These are phyloP conservation scores for Paraescarpia echinospica DNA, from an alignment of 1,140 invertebrate genomes.

Conservation along the genomic window DNA sequence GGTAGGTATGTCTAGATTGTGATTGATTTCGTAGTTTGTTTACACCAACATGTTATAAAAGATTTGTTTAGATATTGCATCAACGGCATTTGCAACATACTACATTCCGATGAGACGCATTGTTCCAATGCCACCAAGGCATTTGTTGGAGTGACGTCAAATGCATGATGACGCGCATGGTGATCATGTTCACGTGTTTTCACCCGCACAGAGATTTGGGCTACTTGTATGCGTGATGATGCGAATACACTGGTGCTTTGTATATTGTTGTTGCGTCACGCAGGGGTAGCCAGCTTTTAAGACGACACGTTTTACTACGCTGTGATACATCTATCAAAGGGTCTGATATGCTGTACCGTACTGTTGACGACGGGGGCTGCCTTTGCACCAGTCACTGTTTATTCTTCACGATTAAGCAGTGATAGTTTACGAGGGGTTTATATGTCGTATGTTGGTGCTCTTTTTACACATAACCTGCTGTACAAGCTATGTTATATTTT, in stretches of 20 bases:
- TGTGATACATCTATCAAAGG: background rate
- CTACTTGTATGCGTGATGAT: too few species aligned
- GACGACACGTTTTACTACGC: background rate
- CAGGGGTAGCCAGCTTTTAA: background rate
- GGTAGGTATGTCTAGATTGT: background rate
- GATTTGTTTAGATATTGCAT: background rate
- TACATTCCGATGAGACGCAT: background rate
- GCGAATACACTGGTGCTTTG: too few species aligned
- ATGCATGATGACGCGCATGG: background rate
- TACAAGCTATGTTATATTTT: background rate
- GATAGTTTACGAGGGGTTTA: background rate
- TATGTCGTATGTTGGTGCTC: too few species aligned
- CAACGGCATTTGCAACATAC: background rate
- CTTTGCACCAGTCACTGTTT: background rate
- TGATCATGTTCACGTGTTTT: background rate
- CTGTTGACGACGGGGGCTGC: background rate
- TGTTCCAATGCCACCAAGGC: background rate
- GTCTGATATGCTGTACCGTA: background rate
- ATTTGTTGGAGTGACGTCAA: background rate
- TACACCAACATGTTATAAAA: background rate
- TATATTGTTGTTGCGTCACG: too few species aligned
- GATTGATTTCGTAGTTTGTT: background rate
- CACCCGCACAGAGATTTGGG: background rate
- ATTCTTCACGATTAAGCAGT: background rate
- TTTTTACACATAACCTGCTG: background rate